Evolutionary conservation across 1,140 invertebrate species (phyloP).

Genomic region (Zaprionus africanus): DNA sequence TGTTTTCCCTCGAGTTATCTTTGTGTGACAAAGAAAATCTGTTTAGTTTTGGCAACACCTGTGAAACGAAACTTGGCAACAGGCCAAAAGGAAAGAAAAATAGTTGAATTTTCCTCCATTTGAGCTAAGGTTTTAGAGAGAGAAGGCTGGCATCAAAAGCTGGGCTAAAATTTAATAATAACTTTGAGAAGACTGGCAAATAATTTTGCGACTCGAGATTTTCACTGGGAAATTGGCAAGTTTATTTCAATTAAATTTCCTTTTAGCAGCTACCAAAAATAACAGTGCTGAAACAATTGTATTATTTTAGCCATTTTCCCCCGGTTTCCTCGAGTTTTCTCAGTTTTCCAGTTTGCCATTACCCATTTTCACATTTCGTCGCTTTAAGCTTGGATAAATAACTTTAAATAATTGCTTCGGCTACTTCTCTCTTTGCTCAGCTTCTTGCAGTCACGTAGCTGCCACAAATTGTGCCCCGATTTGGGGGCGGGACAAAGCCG

Average conservation of each 20-base stretch:
- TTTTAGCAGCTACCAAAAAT: not conserved
- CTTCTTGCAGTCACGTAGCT: constrained; percentile 57
- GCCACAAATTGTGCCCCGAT: constrained; percentile 73
- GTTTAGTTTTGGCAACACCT: constrained; percentile 12
- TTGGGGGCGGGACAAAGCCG: constrained; percentile 54
- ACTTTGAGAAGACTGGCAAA: not conserved
- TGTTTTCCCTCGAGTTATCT: not conserved
- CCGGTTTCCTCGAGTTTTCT: not conserved
- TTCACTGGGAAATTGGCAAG: not conserved
- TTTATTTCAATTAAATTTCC: constrained; percentile 9
- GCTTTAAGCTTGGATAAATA: constrained; percentile 25
- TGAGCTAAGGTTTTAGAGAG: not conserved
- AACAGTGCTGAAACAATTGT: not conserved
- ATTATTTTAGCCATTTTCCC: not conserved
- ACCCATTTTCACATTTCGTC: not conserved
- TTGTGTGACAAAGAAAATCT: constrained; percentile 4
- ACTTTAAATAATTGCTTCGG: constrained; percentile 17
- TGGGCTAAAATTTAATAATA: constrained; percentile 6
- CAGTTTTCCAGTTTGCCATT: too few relatives aligned
- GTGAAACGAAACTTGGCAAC: not conserved
- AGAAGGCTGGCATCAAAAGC: not conserved
- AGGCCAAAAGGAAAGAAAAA: not conserved
- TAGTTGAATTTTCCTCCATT: not conserved
- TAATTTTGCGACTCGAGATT: not conserved
- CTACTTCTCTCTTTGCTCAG: not conserved